Conservation (phyloP, 2,797 vertebrate species). For the Hapalemur alaotrensis region DNA sequence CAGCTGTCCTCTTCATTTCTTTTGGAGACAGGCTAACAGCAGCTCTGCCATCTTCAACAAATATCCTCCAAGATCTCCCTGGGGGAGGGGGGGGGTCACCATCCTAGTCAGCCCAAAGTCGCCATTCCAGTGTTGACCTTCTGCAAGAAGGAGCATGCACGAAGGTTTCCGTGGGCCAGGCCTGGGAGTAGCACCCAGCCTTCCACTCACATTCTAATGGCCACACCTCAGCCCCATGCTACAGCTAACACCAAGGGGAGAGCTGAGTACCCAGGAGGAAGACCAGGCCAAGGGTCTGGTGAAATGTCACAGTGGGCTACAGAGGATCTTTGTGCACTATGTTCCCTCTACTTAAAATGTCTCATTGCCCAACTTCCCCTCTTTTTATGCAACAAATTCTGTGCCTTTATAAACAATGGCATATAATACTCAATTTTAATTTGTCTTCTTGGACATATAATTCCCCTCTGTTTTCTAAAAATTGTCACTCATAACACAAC, state of each 20-base stretch:
- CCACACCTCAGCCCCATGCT: neutral
- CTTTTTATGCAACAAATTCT: neutral
- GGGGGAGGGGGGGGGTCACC: too few relatives aligned
- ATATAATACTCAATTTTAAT: neutral
- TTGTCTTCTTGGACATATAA: neutral
- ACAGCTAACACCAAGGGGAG: neutral
- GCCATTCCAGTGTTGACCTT: neutral
- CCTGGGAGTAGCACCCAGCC: neutral
- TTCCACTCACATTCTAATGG: neutral
- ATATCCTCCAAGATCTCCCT: too few relatives aligned
- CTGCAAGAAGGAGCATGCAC: neutral
- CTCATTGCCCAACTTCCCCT: neutral
- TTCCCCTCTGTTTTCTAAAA: neutral
- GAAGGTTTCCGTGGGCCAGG: neutral
- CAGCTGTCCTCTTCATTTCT: neutral
- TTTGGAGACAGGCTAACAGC: neutral
- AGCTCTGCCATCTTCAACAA: neutral
- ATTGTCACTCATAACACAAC: neutral
- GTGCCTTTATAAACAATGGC: neutral
- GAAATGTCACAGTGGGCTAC: fast-evolving
- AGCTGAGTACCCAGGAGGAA: neutral
- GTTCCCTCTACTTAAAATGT: neutral
- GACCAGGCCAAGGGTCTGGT: neutral
- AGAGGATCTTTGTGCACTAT: neutral
- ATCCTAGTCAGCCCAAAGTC: neutral